Evolutionary conservation across 2,113 vertebrate genomes (phyloP).

Genomic region (Eclectus roratus): DNA sequence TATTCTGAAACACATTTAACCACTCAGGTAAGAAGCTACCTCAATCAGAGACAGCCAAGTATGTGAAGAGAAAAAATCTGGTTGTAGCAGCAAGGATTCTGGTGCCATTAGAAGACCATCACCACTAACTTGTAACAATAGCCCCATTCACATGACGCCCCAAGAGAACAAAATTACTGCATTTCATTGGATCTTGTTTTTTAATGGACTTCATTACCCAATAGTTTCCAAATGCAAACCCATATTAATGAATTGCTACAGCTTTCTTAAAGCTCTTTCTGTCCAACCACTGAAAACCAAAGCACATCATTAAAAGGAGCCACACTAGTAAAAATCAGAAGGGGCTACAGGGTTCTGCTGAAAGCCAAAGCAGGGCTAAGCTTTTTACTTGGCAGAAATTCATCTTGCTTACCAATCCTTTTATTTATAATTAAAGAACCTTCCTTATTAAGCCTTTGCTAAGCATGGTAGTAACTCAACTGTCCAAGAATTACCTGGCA

Average conservation of each 20-base stretch:
- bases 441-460: neutral
- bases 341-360: neutral
- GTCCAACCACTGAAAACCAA: neutral
- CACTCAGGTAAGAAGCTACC: neutral
- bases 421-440: neutral
- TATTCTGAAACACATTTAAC: neutral
- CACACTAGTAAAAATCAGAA: neutral
- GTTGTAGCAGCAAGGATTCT: neutral
- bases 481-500: neutral
- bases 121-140: neutral
- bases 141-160: neutral
- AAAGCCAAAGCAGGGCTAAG: neutral
- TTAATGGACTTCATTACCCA: constrained; percentile 3
- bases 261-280: neutral
- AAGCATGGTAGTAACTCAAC: neutral
- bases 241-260: neutral
- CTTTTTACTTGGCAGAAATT: neutral
- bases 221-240: neutral
- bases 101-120: neutral
- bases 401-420: neutral
- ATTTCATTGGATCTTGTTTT: neutral
- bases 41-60: neutral
- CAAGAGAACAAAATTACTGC: neutral
- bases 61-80: neutral
- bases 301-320: neutral